Base-by-base conservation (phyloP, 2,888 invertebrate species). In the Ametastegia equiseti region DNA sequence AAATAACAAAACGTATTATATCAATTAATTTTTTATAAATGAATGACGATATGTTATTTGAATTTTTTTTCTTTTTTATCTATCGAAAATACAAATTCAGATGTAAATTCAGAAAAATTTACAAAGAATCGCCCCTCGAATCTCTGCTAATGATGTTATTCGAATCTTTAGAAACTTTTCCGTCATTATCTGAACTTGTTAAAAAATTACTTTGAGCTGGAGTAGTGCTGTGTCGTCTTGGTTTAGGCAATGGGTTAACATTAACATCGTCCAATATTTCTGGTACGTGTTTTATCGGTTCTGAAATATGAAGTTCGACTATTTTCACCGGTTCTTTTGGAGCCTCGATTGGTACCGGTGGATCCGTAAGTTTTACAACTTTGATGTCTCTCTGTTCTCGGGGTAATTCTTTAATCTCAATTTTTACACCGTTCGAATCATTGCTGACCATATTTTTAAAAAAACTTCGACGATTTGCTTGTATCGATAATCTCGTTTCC, bases 191-290 rank as follows among this genome's bases (percentile, higher is more conserved):
- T n/a, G n/a, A n/a, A 39, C 42, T 27, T 6, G 19, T 82, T 86
- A 36, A 87, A 82, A 67, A 19, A 39, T 11, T 54, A 75, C 75
- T 42, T 78, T 78, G 39, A 42, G 78, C 42, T 36, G 36, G 60
- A 15, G 27, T 78, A 1, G 87, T 83, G 69, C 87, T 88, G 80
- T 94, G 93, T 87, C 94, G 92, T 86, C 93, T 92, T 1, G 94
- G 94, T 88, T 94, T 94, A 87, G 94, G 94, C 89, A 94, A 93
- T 2, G 94, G 94, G 90, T 94, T 90, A 9, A 88, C 81, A 5
- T 87, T 86, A 7, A 86, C 83, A 45, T 81, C 83, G 7, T 65
- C 47, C 3, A 87, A 69, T 7, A 88, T 82, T 42, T 89, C 87
- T 0, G 89, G 92, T n/a, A 85, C 88, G 0, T 92, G 91, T 65